A percentile compares a stretch with the other conserved stretches of the same genome.
Conservation (phyloP, 2,888 invertebrate species). For the Xestia c-nigrum region DNA sequence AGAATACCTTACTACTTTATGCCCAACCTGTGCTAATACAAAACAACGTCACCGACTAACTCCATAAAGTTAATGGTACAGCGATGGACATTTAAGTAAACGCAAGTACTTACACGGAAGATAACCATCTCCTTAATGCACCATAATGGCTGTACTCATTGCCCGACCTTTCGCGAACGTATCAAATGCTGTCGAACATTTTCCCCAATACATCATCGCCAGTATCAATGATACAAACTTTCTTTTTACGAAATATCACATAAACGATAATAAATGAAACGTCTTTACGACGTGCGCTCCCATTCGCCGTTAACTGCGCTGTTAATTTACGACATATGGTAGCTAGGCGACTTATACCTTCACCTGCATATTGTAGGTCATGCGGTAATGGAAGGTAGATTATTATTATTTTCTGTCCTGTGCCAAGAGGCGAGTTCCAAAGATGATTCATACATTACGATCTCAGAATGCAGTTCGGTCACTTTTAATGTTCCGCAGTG, state of each 20-base stretch:
- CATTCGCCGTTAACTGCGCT: slow-evolving; percentile 68
- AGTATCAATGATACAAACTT: slow-evolving; percentile 57
- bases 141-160: slow-evolving; percentile 40
- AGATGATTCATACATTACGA: slow-evolving; percentile 84
- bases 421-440: slow-evolving; percentile 82
- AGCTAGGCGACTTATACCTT: slow-evolving; percentile 72
- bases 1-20: slow-evolving; percentile 27
- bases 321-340: slow-evolving; percentile 73
- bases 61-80: slow-evolving; percentile 14
- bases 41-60: slow-evolving; percentile 1
- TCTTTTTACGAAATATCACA: slow-evolving; percentile 60
- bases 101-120: slow-evolving; percentile 33
- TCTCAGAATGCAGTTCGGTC: slow-evolving; percentile 85
- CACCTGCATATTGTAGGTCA: slow-evolving; percentile 78
- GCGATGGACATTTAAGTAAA: slow-evolving; percentile 27
- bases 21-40: slow-evolving; percentile 1
- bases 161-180: slow-evolving; percentile 42
- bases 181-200: slow-evolving; percentile 49
- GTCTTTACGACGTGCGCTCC: slow-evolving; percentile 50
- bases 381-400: slow-evolving; percentile 73
- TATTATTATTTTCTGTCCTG: slow-evolving; percentile 79
- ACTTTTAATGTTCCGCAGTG: slow-evolving; percentile 77
- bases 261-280: slow-evolving; percentile 48
- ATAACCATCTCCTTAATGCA: slow-evolving; percentile 46
- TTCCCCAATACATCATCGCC: slow-evolving; percentile 54